These are phyloP conservation scores for Coccyzus lansbergi DNA, from an alignment of 2,797 vertebrate species.

Conservation along the genomic window DNA sequence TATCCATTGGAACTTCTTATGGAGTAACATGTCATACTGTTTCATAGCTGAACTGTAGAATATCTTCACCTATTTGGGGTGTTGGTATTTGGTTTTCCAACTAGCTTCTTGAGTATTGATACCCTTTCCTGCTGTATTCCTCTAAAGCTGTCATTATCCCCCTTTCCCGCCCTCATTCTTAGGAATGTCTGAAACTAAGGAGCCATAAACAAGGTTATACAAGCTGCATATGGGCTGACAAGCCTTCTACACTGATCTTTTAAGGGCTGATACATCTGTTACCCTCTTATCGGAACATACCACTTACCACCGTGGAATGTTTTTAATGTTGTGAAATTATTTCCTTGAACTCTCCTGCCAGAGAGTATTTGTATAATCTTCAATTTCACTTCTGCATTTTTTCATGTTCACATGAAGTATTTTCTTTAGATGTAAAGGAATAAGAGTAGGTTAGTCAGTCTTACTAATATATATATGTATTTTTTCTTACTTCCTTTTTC, in stretches of 20 bases:
- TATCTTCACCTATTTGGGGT: not conserved
- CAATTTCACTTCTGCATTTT: conserved; percentile 11
- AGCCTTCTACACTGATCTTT: not conserved
- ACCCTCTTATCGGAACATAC: not conserved
- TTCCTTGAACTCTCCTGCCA: conserved; percentile 20
- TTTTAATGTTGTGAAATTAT: not conserved
- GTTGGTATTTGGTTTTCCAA: not conserved
- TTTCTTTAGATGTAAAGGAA: conserved; percentile 52
- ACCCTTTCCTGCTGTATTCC: not conserved
- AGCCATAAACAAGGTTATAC: not conserved
- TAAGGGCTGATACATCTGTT: not conserved
- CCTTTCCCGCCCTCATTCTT: not conserved
- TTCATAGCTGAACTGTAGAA: not conserved
- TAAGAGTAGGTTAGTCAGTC: conserved; percentile 38
- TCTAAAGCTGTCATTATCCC: not conserved
- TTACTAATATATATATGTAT: conserved; percentile 53
- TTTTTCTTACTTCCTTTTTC: conserved; percentile 48
- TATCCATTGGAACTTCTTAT: not conserved
- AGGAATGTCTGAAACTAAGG: not conserved
- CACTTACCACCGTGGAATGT: not conserved
- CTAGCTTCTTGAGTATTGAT: not conserved
- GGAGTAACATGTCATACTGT: not conserved
- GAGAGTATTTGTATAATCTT: conserved; percentile 32
- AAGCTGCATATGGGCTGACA: not conserved
- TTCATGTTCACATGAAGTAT: not conserved